Evolutionary conservation across 2,888 invertebrate genomes (phyloP).

Genomic region (Rotaria sp.): DNA sequence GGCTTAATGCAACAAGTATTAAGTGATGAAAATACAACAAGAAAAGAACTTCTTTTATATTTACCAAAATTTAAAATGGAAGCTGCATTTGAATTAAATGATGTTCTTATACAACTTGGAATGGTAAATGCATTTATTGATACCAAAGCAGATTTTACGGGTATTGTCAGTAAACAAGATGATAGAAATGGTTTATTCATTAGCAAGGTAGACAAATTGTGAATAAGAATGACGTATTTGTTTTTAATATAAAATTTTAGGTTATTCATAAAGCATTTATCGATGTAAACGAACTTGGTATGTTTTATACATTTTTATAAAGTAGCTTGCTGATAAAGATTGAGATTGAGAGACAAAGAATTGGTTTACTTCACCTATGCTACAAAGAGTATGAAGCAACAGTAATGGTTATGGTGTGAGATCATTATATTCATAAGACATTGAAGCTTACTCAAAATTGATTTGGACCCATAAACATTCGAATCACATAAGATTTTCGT

Average conservation of each 20-base stretch:
- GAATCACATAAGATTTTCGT: too few relatives aligned
- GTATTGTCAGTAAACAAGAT: conserved; percentile 43
- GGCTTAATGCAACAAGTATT: conserved; percentile 20
- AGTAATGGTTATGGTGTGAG: too few relatives aligned
- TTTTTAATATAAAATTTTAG: neutral
- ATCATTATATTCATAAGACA: too few relatives aligned
- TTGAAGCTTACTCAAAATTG: too few relatives aligned
- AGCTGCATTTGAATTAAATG: conserved; percentile 1
- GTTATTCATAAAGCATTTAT: conserved; percentile 50
- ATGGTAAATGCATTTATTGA: conserved; percentile 28
- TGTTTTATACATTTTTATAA: too few relatives aligned
- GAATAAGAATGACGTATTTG: neutral
- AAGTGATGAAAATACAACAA: neutral
- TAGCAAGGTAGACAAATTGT: conserved; percentile 41
- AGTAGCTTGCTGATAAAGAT: too few relatives aligned
- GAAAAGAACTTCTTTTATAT: conserved; percentile 13
- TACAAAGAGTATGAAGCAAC: too few relatives aligned
- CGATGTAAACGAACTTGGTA: conserved; percentile 44
- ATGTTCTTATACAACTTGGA: conserved; percentile 31
- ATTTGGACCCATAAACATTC: too few relatives aligned
- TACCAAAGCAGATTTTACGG: conserved; percentile 47
- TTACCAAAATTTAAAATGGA: conserved; percentile 40
- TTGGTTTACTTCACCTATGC: too few relatives aligned
- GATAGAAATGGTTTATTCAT: conserved; percentile 43
- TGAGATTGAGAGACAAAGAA: too few relatives aligned